These are phyloP conservation scores for Sarcophaga carnaria DNA, from an alignment of 2,888 invertebrate species.

Conservation along the genomic window DNA sequence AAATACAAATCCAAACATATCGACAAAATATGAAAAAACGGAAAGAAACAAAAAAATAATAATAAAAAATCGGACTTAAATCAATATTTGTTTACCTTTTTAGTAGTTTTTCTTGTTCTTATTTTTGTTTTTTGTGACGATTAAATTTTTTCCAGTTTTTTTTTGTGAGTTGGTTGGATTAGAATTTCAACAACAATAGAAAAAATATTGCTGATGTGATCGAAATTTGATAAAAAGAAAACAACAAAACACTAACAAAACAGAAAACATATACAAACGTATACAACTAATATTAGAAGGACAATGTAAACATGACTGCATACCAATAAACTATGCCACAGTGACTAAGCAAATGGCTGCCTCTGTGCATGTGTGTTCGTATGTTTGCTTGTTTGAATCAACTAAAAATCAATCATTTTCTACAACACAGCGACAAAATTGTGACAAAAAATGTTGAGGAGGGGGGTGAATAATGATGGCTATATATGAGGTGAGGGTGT, in stretches of 20 bases:
- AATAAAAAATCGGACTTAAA: constrained; percentile 39
- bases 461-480: not conserved
- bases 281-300: constrained; percentile 34
- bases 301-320: constrained; percentile 51
- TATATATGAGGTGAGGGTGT: too few relatives aligned
- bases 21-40: not conserved
- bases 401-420: constrained; percentile 62
- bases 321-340: not conserved
- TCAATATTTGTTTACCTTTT: constrained; percentile 64
- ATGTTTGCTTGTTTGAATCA: constrained; percentile 19
- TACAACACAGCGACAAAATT: constrained; percentile 13
- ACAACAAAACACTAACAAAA: constrained; percentile 15
- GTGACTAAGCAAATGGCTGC: not conserved
- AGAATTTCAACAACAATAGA: constrained; percentile 36
- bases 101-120: constrained; percentile 21
- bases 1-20: constrained; percentile 47
- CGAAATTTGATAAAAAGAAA: constrained; percentile 24
- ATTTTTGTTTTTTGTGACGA: constrained; percentile 10
- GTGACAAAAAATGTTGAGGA: not conserved
- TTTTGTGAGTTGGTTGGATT: constrained; percentile 16
- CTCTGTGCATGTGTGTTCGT: constrained; percentile 8
- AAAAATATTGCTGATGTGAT: constrained; percentile 57
- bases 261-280: constrained; percentile 26
- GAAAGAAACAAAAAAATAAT: too few relatives aligned
- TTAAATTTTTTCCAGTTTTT: not conserved